A percentile compares a stretch with the other conserved stretches of the same genome.
phyloP scores from a whole-genome alignment of 1,140 invertebrate species.

The Zophobas atratus region DNA sequence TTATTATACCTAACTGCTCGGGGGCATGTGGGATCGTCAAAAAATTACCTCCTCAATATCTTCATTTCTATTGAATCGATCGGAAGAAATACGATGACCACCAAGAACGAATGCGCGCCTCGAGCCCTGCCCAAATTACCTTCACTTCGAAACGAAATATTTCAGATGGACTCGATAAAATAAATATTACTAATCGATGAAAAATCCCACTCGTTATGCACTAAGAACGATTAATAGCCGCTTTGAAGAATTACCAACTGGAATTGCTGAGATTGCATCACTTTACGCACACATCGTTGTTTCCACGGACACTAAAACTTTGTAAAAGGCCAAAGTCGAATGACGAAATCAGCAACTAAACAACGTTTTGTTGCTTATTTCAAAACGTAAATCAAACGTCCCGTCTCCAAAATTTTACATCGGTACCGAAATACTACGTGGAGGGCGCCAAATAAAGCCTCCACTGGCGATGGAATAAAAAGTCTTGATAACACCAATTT shows the following conservation, averaged over 20 bases:
- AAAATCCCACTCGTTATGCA: not conserved
- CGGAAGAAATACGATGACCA: conserved; percentile 37
- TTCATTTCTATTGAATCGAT: conserved; percentile 33
- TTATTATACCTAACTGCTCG: conserved; percentile 29
- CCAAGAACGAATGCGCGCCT: conserved; percentile 12
- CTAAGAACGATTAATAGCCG: too few relatives aligned
- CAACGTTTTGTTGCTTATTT: too few relatives aligned
- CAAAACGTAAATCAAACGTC: too few relatives aligned
- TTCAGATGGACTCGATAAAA: conserved; percentile 16
- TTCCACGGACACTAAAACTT: too few relatives aligned
- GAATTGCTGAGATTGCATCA: not conserved
- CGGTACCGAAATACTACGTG: too few relatives aligned
- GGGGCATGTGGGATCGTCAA: conserved; percentile 9
- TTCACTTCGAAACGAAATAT: conserved; percentile 4
- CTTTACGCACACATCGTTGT: too few relatives aligned
- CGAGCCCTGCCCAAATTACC: conserved; percentile 15
- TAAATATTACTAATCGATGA: conserved; percentile 1
- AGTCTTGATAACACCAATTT: too few relatives aligned
- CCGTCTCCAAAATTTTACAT: too few relatives aligned
- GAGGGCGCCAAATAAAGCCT: too few relatives aligned
- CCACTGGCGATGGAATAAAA: too few relatives aligned
- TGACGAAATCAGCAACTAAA: too few relatives aligned
- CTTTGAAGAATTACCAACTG: not conserved
- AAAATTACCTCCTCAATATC: conserved; percentile 32
- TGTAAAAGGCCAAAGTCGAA: too few relatives aligned